Evolutionary conservation across 2,888 invertebrate genomes (phyloP), one percentile per base, ranked within the genome.

Genomic region (Tortricodes alternella): DNA sequence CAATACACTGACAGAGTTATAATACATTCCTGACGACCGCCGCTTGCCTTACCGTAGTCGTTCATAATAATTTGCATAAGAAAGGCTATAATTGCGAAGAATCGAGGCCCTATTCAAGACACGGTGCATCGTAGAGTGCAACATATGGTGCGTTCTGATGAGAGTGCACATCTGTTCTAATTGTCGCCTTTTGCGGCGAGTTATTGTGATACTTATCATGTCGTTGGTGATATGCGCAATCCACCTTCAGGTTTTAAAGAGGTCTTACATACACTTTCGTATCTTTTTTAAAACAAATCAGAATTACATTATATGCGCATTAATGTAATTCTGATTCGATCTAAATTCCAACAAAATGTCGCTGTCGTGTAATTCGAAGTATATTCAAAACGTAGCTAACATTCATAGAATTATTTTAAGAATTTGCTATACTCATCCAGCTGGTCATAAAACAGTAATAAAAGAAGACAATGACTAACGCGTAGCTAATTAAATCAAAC

Each of bases 71-170:
- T 76, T 75, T 74, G 73, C 76, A 78, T 74, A 71, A 66, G 73
- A 78, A 74, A 78, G 67, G 65, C 66, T 62, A 64, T 73, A 82
- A 75, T 74, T 78, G 68, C 70, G 63, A 64, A 60, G 65, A 67
- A 68, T 68, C 63, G 65, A 69, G 68, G 66, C 66, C 71, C 74
- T 73, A 72, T 65, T 70, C 66, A 62, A 66, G 67, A 66, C 65
- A 69, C 66, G 64, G 66, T 27, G 39, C 64, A 67, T 59, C 62
- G 65, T 63, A 59, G 39, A 39, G 29, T 58, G 58, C 58, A 59
- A 65, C 81, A 78, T 67, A 72, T 75, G 76, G 74, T 65, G 62
- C 59, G 60, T 60, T 73, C 70, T 64, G 62, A 73, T 69, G 77
- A 65, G 75, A 79, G 59, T 64, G 63, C 58, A 63, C 74, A 77